These are phyloP conservation scores for Eclectus roratus DNA, from an alignment of 2,113 vertebrate species.

Conservation along the genomic window DNA sequence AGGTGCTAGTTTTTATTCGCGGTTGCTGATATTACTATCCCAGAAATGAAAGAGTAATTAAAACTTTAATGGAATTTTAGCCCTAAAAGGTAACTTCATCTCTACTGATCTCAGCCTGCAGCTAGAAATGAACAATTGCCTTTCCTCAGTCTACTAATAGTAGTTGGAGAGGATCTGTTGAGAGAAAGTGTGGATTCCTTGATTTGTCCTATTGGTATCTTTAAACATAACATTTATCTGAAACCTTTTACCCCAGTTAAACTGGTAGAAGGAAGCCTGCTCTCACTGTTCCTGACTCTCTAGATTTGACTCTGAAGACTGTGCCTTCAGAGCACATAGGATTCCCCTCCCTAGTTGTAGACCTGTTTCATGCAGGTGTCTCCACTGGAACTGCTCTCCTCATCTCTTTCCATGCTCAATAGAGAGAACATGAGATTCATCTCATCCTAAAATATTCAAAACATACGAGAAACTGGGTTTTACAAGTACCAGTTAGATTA, in stretches of 20 bases:
- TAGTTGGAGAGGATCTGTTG: not conserved
- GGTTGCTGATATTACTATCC: not conserved
- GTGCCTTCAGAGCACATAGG: not conserved
- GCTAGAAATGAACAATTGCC: not conserved
- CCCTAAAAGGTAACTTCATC: not conserved
- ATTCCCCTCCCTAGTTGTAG: not conserved
- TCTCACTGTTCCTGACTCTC: not conserved
- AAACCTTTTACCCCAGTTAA: not conserved
- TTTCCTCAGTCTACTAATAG: too few relatives aligned
- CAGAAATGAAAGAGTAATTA: not conserved
- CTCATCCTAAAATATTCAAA: not conserved
- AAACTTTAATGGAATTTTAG: not conserved
- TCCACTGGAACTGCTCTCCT: not conserved
- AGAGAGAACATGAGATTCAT: not conserved
- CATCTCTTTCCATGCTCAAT: accelerated
- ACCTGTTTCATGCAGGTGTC: too few relatives aligned
- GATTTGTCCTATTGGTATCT: too few relatives aligned
- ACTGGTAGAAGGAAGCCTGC: not conserved
- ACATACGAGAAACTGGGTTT: not conserved
- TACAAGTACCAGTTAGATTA: not conserved
- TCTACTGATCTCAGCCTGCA: not conserved
- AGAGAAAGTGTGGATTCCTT: not conserved
- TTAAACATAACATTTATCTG: not conserved
- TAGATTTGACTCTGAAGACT: not conserved
- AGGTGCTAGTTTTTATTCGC: not conserved